phyloP scores from a whole-genome alignment of 2,797 vertebrate species.

The Zonotrichia albicollis region DNA sequence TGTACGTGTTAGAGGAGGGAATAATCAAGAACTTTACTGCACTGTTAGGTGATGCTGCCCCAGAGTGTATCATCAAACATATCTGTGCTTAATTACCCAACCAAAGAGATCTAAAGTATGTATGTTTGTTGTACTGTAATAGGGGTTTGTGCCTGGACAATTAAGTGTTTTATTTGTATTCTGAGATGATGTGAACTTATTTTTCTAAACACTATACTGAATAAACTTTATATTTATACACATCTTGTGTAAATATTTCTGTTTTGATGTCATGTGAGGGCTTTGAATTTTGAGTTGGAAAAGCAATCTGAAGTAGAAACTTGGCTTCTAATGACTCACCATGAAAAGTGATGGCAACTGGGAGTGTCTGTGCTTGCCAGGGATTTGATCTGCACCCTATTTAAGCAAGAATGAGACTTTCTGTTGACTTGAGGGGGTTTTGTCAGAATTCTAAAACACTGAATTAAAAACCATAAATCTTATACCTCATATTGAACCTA shows the following conservation, averaged over 20 bases:
- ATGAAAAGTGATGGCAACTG: neutral
- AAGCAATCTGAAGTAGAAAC: neutral
- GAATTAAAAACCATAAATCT: neutral
- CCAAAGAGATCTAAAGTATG: slow-evolving; percentile 88
- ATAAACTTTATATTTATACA: slow-evolving; percentile 99
- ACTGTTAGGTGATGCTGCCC: slow-evolving; percentile 77
- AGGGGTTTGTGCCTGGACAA: slow-evolving; percentile 92
- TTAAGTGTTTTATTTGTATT: slow-evolving; percentile 93
- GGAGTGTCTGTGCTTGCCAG: neutral
- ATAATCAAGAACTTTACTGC: slow-evolving; percentile 71
- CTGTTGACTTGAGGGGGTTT: neutral
- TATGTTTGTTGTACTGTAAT: slow-evolving; percentile 84
- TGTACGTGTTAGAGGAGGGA: slow-evolving; percentile 72
- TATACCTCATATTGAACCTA: neutral
- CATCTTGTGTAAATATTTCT: slow-evolving; percentile 65
- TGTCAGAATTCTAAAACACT: neutral
- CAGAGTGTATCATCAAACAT: slow-evolving; percentile 80
- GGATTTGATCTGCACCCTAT: neutral
- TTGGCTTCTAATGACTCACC: neutral
- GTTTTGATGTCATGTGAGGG: neutral
- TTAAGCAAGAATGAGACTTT: neutral
- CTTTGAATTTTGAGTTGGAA: neutral
- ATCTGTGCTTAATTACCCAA: slow-evolving; percentile 88
- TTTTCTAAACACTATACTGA: slow-evolving; percentile 99
- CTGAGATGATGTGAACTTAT: slow-evolving; percentile 99